phyloP scores from a whole-genome alignment of 1,140 invertebrate genomes.

The Matsumurasca onukii region DNA sequence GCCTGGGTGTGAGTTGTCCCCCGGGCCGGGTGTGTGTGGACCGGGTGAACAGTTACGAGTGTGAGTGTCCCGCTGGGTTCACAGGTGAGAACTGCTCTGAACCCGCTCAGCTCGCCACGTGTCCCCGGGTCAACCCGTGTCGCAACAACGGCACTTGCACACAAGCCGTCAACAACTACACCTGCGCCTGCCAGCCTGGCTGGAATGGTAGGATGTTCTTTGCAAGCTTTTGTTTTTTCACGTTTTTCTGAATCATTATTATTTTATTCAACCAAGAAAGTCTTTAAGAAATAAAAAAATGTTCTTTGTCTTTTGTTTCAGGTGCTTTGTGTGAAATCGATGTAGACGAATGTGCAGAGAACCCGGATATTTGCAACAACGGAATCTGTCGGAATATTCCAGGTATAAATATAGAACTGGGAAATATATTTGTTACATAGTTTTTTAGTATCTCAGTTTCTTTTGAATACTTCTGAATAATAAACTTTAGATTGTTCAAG shows the following conservation, averaged over 20 bases:
- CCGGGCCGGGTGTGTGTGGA: slow-evolving; percentile 65
- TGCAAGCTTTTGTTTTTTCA: no score
- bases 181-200: slow-evolving; percentile 71
- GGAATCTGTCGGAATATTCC: slow-evolving; percentile 78
- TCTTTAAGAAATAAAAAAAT: no score
- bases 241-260: no score
- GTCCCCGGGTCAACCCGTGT: slow-evolving; percentile 52
- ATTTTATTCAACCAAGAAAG: no score
- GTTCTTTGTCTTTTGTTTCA: no score
- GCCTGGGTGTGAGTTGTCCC: slow-evolving; percentile 63
- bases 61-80: slow-evolving; percentile 76
- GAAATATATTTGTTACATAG: no score
- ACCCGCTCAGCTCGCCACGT: slow-evolving; percentile 32
- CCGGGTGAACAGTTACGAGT: slow-evolving; percentile 66
- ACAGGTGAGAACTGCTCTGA: slow-evolving; percentile 63
- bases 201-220: slow-evolving; percentile 66
- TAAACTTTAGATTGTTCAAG: no score
- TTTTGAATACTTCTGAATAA: no score
- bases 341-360: slow-evolving; percentile 73
- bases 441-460: no score
- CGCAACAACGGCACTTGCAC: slow-evolving; percentile 56
- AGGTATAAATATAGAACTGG: slow-evolving; percentile 42
- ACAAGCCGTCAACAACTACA: slow-evolving; percentile 70
- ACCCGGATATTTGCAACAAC: slow-evolving; percentile 66
- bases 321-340: slow-evolving; percentile 70